Conservation (phyloP, 2,797 vertebrate genomes). For the Danio jaintianensis region DNA sequence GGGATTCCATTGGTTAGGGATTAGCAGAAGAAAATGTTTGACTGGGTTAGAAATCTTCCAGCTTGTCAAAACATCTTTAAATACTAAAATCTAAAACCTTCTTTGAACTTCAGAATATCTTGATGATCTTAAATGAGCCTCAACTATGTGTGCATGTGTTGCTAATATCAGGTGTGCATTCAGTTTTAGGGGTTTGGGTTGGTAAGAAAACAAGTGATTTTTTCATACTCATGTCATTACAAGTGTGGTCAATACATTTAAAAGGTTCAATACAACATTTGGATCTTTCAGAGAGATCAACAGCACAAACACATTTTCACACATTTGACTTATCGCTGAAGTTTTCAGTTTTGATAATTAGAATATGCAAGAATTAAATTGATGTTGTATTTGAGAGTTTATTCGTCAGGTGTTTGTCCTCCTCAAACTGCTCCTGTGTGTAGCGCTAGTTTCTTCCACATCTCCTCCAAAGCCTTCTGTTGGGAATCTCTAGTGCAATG, state of each 20-base stretch:
- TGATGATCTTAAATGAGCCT: background rate
- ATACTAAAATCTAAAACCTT: background rate
- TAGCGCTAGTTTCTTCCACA: too few species aligned
- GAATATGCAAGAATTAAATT: too few species aligned
- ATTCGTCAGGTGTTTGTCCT: too few species aligned
- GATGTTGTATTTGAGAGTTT: too few species aligned
- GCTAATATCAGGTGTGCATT: background rate
- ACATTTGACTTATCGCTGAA: background rate
- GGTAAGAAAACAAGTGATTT: too few species aligned
- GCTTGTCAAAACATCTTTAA: background rate
- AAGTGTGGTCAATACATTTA: too few species aligned
- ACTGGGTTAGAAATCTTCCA: background rate
- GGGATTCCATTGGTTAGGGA: slow-evolving; percentile 1
- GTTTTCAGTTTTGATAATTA: background rate
- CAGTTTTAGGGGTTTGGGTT: too few species aligned
- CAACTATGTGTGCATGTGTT: background rate
- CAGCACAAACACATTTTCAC: background rate
- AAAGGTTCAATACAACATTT: too few species aligned
- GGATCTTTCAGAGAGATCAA: too few species aligned
- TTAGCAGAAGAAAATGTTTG: background rate
- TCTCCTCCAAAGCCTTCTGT: too few species aligned
- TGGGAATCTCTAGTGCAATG: background rate
- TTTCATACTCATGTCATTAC: background rate
- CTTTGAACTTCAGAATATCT: background rate
- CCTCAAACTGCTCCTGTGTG: too few species aligned